Evolutionary conservation across 2,888 invertebrate species (phyloP).

Genomic region (Mystacides longicornis): DNA sequence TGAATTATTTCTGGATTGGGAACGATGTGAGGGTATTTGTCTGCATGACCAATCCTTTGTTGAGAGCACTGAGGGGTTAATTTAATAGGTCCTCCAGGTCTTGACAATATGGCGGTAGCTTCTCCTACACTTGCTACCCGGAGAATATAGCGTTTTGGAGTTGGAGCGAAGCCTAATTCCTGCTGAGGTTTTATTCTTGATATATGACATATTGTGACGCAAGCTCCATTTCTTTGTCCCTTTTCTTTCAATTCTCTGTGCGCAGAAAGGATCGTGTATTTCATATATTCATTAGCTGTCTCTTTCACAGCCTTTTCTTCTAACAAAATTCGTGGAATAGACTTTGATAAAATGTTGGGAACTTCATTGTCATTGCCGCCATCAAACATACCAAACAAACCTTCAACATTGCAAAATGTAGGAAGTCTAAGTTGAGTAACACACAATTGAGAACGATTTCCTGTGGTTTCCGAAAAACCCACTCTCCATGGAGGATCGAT

Average conservation of each 20-base stretch:
- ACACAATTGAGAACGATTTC: conserved; percentile 63
- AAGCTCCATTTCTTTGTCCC: conserved; percentile 66
- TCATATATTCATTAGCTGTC: conserved; percentile 74
- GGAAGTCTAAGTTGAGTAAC: conserved; percentile 72
- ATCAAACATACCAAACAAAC: conserved; percentile 77
- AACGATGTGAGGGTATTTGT: conserved; percentile 58
- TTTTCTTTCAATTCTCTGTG: conserved; percentile 69
- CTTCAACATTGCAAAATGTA: conserved; percentile 72
- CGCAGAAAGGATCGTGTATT: conserved; percentile 73
- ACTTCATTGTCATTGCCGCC: conserved; percentile 65
- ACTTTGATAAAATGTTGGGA: conserved; percentile 62
- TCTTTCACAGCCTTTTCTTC: conserved; percentile 78
- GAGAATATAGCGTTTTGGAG: conserved; percentile 57
- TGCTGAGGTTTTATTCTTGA: conserved; percentile 50
- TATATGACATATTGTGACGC: conserved; percentile 67
- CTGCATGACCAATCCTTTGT: conserved; percentile 59
- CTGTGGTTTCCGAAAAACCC: conserved; percentile 81
- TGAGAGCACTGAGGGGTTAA: conserved; percentile 53
- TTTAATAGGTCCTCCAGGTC: conserved; percentile 59
- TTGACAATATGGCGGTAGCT: conserved; percentile 65
- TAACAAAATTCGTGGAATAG: conserved; percentile 69
- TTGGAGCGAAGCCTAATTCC: conserved; percentile 55
- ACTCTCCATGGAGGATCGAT: conserved; percentile 68
- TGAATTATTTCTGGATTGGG: conserved; percentile 74
- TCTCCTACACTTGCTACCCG: conserved; percentile 71